phyloP scores from a whole-genome alignment of 2,888 invertebrate genomes.

The Strigamia maritima region DNA sequence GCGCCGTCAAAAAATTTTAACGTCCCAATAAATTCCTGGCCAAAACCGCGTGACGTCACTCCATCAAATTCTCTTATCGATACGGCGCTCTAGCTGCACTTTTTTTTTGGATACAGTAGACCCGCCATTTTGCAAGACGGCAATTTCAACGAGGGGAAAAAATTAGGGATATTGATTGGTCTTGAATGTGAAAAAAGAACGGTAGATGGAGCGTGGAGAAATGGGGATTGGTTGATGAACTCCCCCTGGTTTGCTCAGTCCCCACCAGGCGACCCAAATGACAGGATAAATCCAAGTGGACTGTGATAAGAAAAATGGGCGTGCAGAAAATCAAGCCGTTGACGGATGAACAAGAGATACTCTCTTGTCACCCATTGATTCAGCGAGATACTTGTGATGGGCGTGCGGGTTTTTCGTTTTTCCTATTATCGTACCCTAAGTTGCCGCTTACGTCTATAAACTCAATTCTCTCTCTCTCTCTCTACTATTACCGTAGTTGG shows the following conservation, averaged over 20 bases:
- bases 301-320: background rate
- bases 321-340: background rate
- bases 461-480: too few species aligned
- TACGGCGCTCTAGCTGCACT: too few species aligned
- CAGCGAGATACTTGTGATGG: background rate
- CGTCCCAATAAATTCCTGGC: background rate
- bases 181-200: too few species aligned
- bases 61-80: background rate
- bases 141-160: too few species aligned
- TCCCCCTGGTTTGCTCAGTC: background rate
- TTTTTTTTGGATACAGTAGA: too few species aligned
- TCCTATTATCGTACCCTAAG: too few species aligned
- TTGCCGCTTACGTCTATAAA: too few species aligned
- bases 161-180: too few species aligned
- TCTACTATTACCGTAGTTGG: too few species aligned
- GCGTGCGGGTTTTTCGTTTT: background rate
- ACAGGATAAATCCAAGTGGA: background rate
- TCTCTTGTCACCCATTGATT: background rate
- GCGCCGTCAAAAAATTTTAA: background rate
- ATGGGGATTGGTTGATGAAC: background rate
- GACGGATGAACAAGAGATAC: background rate
- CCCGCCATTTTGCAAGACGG: too few species aligned
- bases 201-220: background rate
- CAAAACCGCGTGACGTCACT: background rate
- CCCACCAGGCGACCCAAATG: background rate